A percentile compares a stretch with the other conserved stretches of the same genome.
Evolutionary conservation across 2,888 invertebrate species (phyloP).

Genomic region (Baccha elongata): DNA sequence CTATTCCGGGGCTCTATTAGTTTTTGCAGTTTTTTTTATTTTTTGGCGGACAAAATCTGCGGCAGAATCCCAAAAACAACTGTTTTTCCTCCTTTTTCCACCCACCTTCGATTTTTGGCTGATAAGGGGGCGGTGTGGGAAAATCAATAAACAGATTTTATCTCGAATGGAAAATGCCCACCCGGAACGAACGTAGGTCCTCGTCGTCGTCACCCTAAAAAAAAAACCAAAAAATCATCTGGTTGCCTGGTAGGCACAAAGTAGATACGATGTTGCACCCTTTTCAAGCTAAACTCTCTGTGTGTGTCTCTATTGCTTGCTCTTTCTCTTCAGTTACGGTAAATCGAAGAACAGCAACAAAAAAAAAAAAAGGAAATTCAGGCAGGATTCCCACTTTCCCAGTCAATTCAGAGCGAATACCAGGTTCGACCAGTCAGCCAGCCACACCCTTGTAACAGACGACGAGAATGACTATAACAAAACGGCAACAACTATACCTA

Average conservation of each 20-base stretch:
- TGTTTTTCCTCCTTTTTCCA: not conserved
- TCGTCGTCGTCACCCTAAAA: constrained; percentile 41
- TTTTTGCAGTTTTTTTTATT: constrained; percentile 9
- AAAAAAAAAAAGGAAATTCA: too few species aligned
- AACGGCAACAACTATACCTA: constrained; percentile 23
- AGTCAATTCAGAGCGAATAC: constrained; percentile 15
- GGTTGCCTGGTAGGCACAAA: constrained; percentile 57
- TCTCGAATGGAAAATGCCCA: constrained; percentile 63
- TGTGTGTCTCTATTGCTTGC: not conserved
- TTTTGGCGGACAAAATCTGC: constrained; percentile 31
- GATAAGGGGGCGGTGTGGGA: constrained; percentile 26
- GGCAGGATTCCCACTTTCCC: constrained; percentile 23
- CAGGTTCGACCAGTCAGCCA: constrained; percentile 45
- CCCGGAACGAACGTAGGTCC: constrained; percentile 17
- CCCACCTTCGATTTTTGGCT: not conserved
- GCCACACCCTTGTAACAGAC: constrained; percentile 69
- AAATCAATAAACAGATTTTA: constrained; percentile 71
- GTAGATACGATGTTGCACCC: constrained; percentile 57
- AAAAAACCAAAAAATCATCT: constrained; percentile 24
- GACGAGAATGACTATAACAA: constrained; percentile 18
- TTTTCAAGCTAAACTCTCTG: constrained; percentile 14
- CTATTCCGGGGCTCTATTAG: not conserved
- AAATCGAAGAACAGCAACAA: too few species aligned
- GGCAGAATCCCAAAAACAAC: constrained; percentile 9
- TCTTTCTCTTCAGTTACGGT: not conserved